Evolutionary conservation across 2,113 vertebrate genomes (phyloP), one percentile per base, ranked within the genome.

Genomic region (Brachyistius frenatus): DNA sequence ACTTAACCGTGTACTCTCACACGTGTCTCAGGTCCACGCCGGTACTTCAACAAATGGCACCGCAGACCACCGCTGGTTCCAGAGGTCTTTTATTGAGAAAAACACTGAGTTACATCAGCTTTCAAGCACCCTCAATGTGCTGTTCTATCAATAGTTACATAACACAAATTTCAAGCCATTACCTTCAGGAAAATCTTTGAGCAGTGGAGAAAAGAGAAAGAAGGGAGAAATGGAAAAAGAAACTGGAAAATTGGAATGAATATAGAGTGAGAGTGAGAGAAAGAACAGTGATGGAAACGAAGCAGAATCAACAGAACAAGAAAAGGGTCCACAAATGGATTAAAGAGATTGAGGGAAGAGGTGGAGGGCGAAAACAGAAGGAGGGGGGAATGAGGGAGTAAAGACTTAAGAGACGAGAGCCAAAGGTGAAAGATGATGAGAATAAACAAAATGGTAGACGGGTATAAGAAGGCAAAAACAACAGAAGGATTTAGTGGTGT

Each of bases 131-230:
- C 23, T 23, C 23, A 23, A 23, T 23, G 23, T 23, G 23, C 23
- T 23, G 23, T 23, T 23, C 23, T 23, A 23, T 23, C 23, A 23
- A 23, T 23, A 23, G 23, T 23, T 23, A 23, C 23, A 23, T 23
- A 23, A 23, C 23, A 23, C 23, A 23, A 23, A 23, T 23, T 23
- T 23, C 23, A 23, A 23, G 23, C 23, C 23, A 23, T 23, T 23
- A 78, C 71, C 32, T 53, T 37, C 39, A 65, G 67, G 23, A 71
- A 56, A 37, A 63, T 54, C 23, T 68, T 32, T 70, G 47, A 63
- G 53, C 0, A 3, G 15, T 33, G 14, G 2, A 41, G 56, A 54
- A 49, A 14, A 30, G n/a, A 39, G 35, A 47, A 30, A 32, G 5
- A 36, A 16, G 37, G 10, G 50, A 1, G 5, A 52, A 23, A 23